A percentile compares a stretch with the other conserved stretches of the same genome.
Evolutionary conservation across 2,797 vertebrate genomes (phyloP).

Genomic region (Scolopax bukidnonensis): DNA sequence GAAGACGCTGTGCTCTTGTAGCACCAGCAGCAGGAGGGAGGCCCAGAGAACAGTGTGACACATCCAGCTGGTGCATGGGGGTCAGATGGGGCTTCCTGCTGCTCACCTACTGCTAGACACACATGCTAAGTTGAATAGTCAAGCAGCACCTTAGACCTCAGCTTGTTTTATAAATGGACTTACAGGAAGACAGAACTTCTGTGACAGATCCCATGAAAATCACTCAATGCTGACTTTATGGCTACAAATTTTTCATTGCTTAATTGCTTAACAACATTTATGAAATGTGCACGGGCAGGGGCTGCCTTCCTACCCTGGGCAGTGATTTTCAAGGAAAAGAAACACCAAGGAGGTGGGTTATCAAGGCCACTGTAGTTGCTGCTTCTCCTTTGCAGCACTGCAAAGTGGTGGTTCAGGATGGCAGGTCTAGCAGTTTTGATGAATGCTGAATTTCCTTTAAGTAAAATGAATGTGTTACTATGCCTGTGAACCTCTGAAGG

Average conservation of each 20-base stretch:
- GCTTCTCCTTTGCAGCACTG: background rate
- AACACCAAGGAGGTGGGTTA: background rate
- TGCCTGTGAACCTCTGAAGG: background rate
- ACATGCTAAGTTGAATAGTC: background rate
- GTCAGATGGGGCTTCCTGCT: background rate
- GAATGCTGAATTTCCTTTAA: background rate
- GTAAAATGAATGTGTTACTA: background rate
- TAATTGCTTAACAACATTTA: background rate
- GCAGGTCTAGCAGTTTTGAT: background rate
- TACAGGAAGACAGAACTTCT: background rate
- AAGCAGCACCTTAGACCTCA: background rate
- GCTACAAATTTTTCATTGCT: background rate
- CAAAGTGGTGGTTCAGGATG: background rate
- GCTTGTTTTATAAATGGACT: background rate
- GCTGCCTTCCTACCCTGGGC: background rate
- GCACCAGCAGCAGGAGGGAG: background rate
- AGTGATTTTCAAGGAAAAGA: background rate
- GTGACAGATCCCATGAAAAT: background rate
- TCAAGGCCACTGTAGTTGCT: background rate
- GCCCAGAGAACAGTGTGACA: rapidly evolving
- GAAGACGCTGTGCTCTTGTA: rapidly evolving
- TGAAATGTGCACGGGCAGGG: background rate
- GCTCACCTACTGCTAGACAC: background rate
- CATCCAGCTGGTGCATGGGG: background rate
- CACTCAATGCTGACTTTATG: background rate